Evolutionary conservation across 2,797 vertebrate genomes (phyloP), one percentile per base, ranked within the genome.

Genomic region (Zenarchopterus dispar): DNA sequence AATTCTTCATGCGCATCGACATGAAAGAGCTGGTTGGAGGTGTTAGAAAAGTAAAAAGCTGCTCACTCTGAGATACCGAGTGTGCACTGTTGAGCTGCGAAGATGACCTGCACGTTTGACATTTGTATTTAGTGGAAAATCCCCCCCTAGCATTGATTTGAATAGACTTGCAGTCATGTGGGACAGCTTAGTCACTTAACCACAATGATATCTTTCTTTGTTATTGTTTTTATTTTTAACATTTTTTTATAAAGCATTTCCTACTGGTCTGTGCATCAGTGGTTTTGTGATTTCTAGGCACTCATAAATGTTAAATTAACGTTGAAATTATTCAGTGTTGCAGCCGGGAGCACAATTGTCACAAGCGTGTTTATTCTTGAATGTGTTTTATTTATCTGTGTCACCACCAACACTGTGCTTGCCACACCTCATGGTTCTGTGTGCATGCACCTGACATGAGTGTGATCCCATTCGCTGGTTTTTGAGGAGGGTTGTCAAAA

Each of bases 401-500:
- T 44, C 54, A 18, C 54, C 17, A 15, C 28, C 42, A 62, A 51
- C n/a, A 49, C 62, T 56, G 63, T 50, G 49, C 62, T 26, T 51
- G 52, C 8, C 58, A 67, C 63, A 39, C 33, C 26, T 57, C 22
- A 10, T 43, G 50, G 5, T 21, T 33, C 46, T 59, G 60, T 33
- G 64, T 45, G 45, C 16, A 8, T 22, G 28, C 19, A 52, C 24
- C 62, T 76, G 68, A 65, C 59, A 45, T 1, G 11, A 54, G 43
- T 0, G 28, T 0, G 19, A 62, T 66, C 48, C 51, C 56, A 82
- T 73, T 69, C 62, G 1, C 53, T n/a, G 33, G 42, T 62, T 48
- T n/a, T 69, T 13, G 33, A 36, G 44, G 63, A 45, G 58, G 71
- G 60, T 56, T 36, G 77, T 80, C 55, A 70, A 62, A 77, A 70